These are phyloP conservation scores for Abrostola triplasia DNA, from an alignment of 2,888 invertebrate species.

Conservation along the genomic window DNA sequence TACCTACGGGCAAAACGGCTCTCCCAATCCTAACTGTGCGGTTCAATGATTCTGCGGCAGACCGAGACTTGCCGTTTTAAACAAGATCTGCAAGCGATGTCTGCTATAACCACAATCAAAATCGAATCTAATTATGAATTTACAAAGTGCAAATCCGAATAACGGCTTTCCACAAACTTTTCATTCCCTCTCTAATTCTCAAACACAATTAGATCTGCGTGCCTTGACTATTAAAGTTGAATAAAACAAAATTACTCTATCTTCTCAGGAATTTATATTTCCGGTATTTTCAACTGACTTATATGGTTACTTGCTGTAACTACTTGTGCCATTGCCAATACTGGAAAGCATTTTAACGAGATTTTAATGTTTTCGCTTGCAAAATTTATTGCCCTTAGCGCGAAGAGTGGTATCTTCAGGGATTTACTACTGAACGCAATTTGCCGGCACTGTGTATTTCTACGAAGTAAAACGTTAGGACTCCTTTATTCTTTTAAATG, in stretches of 20 bases:
- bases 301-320: conserved; percentile 53
- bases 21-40: too few relatives aligned
- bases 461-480: conserved; percentile 34
- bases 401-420: conserved; percentile 68
- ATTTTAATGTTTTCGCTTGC: conserved; percentile 80
- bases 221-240: conserved; percentile 29
- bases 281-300: conserved; percentile 47
- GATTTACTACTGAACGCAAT: conserved; percentile 70
- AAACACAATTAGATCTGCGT: conserved; percentile 44
- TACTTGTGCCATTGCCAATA: conserved; percentile 65
- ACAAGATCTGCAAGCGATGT: background rate
- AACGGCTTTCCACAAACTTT: conserved; percentile 25
- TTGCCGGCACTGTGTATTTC: conserved; percentile 53
- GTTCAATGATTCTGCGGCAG: too few relatives aligned
- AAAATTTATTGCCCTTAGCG: conserved; percentile 78
- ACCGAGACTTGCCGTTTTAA: too few relatives aligned
- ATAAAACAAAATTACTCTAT: conserved; percentile 18
- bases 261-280: conserved; percentile 45
- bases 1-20: too few relatives aligned
- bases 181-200: conserved; percentile 24
- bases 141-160: conserved; percentile 20
- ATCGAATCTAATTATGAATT: conserved; percentile 42
- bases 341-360: conserved; percentile 77
- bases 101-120: conserved; percentile 16
- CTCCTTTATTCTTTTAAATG: conserved; percentile 18